phyloP scores from a whole-genome alignment of 23 tunicate genomes.

The Aplidium turbinatum region DNA sequence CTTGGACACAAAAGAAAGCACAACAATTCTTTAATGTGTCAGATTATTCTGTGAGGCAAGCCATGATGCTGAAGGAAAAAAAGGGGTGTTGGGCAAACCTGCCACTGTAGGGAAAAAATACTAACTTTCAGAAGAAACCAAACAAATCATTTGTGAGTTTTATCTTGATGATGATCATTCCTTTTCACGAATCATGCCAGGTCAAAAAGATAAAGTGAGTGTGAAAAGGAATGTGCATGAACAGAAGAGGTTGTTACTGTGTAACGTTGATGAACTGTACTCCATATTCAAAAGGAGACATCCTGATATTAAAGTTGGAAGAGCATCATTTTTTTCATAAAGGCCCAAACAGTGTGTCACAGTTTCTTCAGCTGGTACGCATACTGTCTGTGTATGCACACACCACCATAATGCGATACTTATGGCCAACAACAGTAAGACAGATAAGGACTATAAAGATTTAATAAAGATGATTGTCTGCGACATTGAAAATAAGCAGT shows the following conservation, averaged over 20 bases:
- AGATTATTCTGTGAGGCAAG: not conserved
- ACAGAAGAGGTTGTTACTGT: conserved; percentile 2
- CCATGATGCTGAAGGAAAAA: not conserved
- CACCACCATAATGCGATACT: conserved; percentile 18
- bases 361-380: not conserved
- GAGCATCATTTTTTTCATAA: not conserved
- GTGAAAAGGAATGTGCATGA: not conserved
- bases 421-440: not conserved
- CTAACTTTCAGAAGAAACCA: no score
- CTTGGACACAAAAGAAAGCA: not conserved
- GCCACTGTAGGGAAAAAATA: no score
- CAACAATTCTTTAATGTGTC: not conserved
- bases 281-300: not conserved
- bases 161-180: not conserved
- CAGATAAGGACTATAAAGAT: conserved; percentile 9
- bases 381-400: conserved; percentile 19
- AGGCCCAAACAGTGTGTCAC: conserved; percentile 21
- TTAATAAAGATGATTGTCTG: conserved; percentile 6
- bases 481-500: not conserved
- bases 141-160: no score
- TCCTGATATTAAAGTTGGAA: conserved; percentile 10
- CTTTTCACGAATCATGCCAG: conserved; percentile 26
- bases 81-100: no score
- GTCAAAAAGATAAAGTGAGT: conserved; percentile 22
- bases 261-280: conserved; percentile 12